phyloP scores from a whole-genome alignment of 2,888 invertebrate species.

The Mimas tiliae region DNA sequence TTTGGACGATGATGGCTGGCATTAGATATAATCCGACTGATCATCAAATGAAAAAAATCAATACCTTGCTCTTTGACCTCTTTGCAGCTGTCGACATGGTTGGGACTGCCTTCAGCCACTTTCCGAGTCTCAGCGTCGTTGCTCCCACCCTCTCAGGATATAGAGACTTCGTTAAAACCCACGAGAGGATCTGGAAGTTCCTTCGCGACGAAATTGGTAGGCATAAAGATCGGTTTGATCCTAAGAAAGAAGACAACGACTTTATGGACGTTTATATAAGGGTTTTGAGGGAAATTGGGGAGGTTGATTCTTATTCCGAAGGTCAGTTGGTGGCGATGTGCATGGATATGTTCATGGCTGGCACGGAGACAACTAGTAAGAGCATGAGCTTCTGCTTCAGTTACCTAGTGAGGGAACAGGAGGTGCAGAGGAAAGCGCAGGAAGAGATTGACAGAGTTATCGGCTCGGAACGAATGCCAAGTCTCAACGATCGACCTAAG shows the following conservation, averaged over 20 bases:
- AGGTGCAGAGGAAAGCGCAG: conserved; percentile 90
- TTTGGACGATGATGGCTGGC: conserved; percentile 94
- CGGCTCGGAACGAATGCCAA: conserved; percentile 88
- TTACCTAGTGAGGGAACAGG: conserved; percentile 88
- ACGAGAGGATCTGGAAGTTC: conserved; percentile 89
- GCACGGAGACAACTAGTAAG: conserved; percentile 93
- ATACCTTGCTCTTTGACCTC: conserved; percentile 88
- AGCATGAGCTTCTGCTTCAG: conserved; percentile 91
- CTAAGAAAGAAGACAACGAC: conserved; percentile 87
- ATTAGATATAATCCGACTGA: conserved; percentile 89
- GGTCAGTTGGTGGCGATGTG: conserved; percentile 91
- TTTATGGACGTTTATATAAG: conserved; percentile 93
- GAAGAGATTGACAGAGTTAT: conserved; percentile 91
- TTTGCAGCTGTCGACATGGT: conserved; percentile 92
- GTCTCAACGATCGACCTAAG: conserved; percentile 88
- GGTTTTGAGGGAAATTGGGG: conserved; percentile 85
- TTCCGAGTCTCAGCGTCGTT: conserved; percentile 88
- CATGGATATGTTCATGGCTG: conserved; percentile 94
- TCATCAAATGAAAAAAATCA: conserved; percentile 87
- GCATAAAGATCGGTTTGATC: conserved; percentile 87
- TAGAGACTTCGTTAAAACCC: conserved; percentile 88
- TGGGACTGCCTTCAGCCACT: conserved; percentile 91
- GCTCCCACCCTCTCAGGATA: conserved; percentile 92
- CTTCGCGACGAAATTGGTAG: conserved; percentile 88
- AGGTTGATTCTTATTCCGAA: conserved; percentile 86